Conservation (phyloP, 1,140 invertebrate species). For the Drosophila watanabei region DNA sequence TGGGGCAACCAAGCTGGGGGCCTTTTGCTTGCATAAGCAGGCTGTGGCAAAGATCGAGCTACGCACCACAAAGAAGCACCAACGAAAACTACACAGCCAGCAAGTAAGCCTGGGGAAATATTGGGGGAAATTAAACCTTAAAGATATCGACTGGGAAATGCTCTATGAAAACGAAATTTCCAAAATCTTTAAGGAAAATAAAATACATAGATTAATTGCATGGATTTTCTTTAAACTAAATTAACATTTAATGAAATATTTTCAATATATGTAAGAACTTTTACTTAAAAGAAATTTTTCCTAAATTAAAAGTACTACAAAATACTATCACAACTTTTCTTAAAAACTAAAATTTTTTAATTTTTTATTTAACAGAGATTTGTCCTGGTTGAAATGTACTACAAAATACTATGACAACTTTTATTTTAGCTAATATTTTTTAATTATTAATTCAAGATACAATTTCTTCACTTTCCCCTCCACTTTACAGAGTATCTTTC, state of each 20-base stretch:
- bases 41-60: constrained; percentile 60
- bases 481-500: constrained; percentile 11
- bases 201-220: neutral
- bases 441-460: neutral
- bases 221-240: neutral
- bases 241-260: neutral
- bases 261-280: neutral
- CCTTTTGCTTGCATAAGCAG: constrained; percentile 79
- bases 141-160: neutral
- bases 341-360: too few relatives aligned
- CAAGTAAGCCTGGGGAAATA: constrained; percentile 33
- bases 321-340: neutral
- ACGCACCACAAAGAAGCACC: constrained; percentile 63
- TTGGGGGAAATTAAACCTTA: neutral
- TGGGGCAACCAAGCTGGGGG: constrained; percentile 82
- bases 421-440: neutral
- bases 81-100: too few relatives aligned
- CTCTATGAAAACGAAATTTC: neutral
- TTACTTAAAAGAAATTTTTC: neutral
- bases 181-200: neutral
- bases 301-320: neutral
- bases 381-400: neutral
- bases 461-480: neutral
- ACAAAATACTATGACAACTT: neutral
- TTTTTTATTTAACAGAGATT: neutral